These are phyloP conservation scores for Eupithecia exiguata DNA, from an alignment of 2,888 invertebrate genomes.

Conservation along the genomic window DNA sequence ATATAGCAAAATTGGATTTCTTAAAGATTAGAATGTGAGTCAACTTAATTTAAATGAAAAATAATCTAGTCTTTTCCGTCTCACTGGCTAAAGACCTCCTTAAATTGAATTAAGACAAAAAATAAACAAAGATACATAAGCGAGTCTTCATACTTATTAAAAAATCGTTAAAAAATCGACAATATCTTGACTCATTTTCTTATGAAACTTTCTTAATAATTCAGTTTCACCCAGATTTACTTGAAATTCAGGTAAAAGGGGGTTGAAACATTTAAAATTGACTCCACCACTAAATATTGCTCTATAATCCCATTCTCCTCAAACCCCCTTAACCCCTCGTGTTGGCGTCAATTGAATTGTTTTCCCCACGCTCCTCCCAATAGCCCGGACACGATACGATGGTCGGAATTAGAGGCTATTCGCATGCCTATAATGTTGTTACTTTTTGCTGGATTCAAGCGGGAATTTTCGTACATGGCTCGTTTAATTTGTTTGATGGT, in stretches of 20 bases:
- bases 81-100: background rate
- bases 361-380: conserved; percentile 16
- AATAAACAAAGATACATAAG: background rate
- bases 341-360: conserved; percentile 27
- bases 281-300: conserved; percentile 9
- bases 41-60: too few species aligned
- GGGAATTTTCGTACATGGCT: background rate
- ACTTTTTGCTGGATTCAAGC: background rate
- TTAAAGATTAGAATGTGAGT: background rate
- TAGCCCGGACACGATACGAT: background rate
- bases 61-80: too few species aligned
- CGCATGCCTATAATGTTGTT: conserved; percentile 3
- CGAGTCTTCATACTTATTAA: background rate
- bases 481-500: background rate
- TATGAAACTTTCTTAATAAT: background rate
- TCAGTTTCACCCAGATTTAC: background rate
- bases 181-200: background rate
- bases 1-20: background rate
- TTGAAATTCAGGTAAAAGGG: conserved; percentile 4
- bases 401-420: conserved; percentile 12
- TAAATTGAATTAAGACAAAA: background rate
- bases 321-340: conserved; percentile 4
- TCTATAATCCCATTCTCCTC: conserved; percentile 1
- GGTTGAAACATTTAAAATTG: conserved; percentile 13
- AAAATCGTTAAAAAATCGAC: background rate